These are phyloP conservation scores for Pachypeltis micranthus DNA, from an alignment of 1,140 invertebrate species.

Conservation along the genomic window DNA sequence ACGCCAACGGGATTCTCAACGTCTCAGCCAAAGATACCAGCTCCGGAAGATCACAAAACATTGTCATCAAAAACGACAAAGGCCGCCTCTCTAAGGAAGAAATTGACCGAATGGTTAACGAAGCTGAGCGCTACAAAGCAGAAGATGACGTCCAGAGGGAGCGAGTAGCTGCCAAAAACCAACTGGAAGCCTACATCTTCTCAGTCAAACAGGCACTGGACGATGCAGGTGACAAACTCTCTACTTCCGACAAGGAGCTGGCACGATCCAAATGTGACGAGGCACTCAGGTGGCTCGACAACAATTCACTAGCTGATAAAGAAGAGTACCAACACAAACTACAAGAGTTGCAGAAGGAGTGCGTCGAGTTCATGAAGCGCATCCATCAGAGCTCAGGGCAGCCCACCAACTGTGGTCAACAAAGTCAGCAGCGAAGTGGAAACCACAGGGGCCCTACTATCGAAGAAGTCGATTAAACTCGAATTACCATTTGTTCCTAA, in stretches of 20 bases:
- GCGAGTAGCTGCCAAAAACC: conserved; percentile 59
- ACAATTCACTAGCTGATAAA: conserved; percentile 46
- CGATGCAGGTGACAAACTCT: conserved; percentile 7
- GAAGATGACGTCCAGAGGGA: conserved; percentile 41
- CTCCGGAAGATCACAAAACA: conserved; percentile 61
- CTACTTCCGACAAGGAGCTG: conserved; percentile 26
- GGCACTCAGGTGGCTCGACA: conserved; percentile 47
- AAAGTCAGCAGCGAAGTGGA: neutral
- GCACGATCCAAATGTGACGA: conserved; percentile 40
- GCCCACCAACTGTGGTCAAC: conserved; percentile 6
- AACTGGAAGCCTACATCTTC: conserved; percentile 70
- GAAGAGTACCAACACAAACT: conserved; percentile 49
- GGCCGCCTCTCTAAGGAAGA: conserved; percentile 79
- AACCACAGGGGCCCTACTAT: conserved; percentile 46
- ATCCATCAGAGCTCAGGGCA: conserved; percentile 30
- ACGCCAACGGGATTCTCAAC: conserved; percentile 68
- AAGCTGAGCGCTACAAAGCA: conserved; percentile 48
- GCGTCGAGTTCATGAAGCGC: conserved; percentile 43
- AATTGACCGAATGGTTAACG: conserved; percentile 82
- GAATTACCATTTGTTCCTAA: too few species aligned
- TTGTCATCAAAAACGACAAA: conserved; percentile 87
- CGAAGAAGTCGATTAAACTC: conserved; percentile 59
- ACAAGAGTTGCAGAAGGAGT: conserved; percentile 40
- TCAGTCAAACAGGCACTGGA: conserved; percentile 49
- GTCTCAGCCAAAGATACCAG: conserved; percentile 67